Evolutionary conservation across 2,113 vertebrate genomes (phyloP).

Genomic region (Pampusana beccarii): DNA sequence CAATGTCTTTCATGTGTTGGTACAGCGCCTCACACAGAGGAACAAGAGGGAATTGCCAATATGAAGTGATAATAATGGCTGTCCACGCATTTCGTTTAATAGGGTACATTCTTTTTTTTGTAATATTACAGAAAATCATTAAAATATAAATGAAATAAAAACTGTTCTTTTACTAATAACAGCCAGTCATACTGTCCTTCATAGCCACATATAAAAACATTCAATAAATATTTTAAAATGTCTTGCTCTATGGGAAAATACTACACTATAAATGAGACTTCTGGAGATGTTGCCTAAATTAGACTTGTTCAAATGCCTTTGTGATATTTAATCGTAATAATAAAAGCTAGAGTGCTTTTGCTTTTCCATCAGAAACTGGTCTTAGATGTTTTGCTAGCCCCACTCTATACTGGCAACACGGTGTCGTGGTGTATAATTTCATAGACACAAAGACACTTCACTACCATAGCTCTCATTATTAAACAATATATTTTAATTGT

Average conservation of each 20-base stretch:
- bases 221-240: background rate
- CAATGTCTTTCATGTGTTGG: background rate
- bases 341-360: slow-evolving; percentile 45
- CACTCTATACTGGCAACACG: background rate
- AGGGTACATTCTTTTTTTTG: slow-evolving; percentile 2
- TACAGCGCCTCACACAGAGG: background rate
- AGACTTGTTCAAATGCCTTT: slow-evolving; percentile 9
- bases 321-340: slow-evolving; percentile 54
- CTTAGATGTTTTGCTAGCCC: slow-evolving; percentile 41
- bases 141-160: slow-evolving; percentile 35
- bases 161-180: slow-evolving; percentile 18
- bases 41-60: background rate
- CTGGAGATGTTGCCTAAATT: slow-evolving; percentile 59
- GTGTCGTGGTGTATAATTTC: slow-evolving; percentile 60
- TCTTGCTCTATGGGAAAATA: background rate
- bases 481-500: slow-evolving; percentile 72
- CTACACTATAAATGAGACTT: slow-evolving; percentile 2
- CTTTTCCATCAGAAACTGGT: slow-evolving; percentile 35
- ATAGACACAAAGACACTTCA: slow-evolving; percentile 63
- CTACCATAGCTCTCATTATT: slow-evolving; percentile 63
- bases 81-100: slow-evolving; percentile 25
- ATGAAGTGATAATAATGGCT: slow-evolving; percentile 21
- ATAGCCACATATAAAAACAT: background rate
- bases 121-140: background rate
- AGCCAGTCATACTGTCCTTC: slow-evolving; percentile 1